phyloP scores from a whole-genome alignment of 2,797 vertebrate species.

The Valencia hispanica region DNA sequence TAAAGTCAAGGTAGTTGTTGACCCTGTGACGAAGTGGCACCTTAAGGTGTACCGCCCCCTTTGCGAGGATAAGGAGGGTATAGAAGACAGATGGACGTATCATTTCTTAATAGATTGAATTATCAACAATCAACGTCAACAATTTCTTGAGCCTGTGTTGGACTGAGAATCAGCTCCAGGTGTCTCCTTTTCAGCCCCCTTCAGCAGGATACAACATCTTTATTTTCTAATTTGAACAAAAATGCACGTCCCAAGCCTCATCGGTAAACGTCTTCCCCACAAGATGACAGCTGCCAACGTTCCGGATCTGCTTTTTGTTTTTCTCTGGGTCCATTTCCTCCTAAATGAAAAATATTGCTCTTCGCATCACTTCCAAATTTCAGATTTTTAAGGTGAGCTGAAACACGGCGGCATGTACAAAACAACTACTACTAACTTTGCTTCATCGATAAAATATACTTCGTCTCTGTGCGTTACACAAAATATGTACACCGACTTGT shows the following conservation, averaged over 20 bases:
- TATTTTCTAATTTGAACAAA: background rate
- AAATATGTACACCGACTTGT: constrained; percentile 43
- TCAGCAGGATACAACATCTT: background rate
- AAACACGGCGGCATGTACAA: constrained; percentile 35
- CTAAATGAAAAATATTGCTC: constrained; percentile 66
- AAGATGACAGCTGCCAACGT: background rate
- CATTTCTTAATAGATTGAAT: background rate
- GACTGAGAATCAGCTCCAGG: background rate
- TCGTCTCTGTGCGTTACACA: constrained; percentile 44
- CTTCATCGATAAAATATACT: constrained; percentile 59
- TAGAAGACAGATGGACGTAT: background rate
- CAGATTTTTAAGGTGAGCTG: constrained; percentile 32
- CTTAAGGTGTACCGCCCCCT: background rate
- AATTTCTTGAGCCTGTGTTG: background rate
- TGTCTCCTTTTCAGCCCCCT: background rate
- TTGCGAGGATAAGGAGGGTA: background rate
- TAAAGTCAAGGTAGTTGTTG: background rate
- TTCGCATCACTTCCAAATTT: constrained; percentile 30
- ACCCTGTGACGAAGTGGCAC: background rate
- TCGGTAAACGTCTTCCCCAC: background rate
- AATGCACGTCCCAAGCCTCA: background rate
- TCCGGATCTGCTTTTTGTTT: background rate
- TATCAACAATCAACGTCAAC: no score
- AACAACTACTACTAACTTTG: constrained; percentile 42
- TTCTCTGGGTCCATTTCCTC: constrained; percentile 23